Conservation (phyloP, 1,140 invertebrate genomes). For the Euura saliciscinereae region DNA sequence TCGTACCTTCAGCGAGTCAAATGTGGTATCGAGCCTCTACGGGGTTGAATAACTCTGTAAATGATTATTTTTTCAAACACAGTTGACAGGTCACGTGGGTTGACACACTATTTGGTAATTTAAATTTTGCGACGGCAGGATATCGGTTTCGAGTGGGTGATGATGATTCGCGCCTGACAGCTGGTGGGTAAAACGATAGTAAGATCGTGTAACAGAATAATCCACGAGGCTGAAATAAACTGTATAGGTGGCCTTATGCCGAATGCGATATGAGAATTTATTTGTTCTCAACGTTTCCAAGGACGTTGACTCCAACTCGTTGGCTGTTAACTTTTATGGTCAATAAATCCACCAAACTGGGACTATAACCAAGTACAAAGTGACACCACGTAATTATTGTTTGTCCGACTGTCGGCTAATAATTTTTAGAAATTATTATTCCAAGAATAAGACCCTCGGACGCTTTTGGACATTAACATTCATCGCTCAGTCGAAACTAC, state of each 20-base stretch:
- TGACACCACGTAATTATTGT: background rate
- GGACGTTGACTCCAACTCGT: background rate
- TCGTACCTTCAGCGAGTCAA: background rate
- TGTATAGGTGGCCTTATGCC: background rate
- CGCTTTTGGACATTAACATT: background rate
- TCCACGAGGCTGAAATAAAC: background rate
- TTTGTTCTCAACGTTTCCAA: background rate
- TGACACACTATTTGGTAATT: background rate
- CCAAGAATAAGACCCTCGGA: background rate
- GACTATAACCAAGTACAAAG: background rate
- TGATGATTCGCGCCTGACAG: background rate
- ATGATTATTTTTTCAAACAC: background rate
- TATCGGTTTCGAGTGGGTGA: background rate
- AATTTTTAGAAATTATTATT: background rate
- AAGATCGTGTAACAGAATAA: background rate
- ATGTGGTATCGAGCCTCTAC: background rate
- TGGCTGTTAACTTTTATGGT: background rate
- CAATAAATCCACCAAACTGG: background rate
- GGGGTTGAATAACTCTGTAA: background rate
- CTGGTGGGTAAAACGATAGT: background rate
- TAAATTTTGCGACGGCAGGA: background rate
- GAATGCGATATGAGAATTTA: background rate
- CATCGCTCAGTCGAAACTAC: background rate
- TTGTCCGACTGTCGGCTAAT: background rate
- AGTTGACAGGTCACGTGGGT: background rate